A percentile compares a stretch with the other conserved stretches of the same genome.
phyloP scores from a whole-genome alignment of 2,797 vertebrate genomes.

The Gadopsis bispinosus region DNA sequence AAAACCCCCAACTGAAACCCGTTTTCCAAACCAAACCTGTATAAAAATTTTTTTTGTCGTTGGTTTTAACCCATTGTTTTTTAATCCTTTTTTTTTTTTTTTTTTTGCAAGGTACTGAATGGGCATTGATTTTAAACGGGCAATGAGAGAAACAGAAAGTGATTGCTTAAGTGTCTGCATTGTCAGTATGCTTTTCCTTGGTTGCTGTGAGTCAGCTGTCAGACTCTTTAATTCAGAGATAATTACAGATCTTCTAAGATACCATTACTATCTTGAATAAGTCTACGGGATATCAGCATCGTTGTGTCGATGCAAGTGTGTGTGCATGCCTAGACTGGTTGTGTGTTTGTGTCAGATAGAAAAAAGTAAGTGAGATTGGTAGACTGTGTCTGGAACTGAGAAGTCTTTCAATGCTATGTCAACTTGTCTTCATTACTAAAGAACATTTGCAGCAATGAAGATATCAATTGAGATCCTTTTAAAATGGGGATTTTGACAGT shows the following conservation, averaged over 20 bases:
- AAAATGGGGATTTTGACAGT: slow-evolving; percentile 4
- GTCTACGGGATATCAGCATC: slow-evolving; percentile 7
- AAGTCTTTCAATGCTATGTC: slow-evolving; percentile 34
- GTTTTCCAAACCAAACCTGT: too few species aligned
- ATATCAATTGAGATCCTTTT: slow-evolving; percentile 36
- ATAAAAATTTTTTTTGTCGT: too few species aligned
- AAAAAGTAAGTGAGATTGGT: background rate
- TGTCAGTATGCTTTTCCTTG: slow-evolving; percentile 49
- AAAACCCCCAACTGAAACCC: too few species aligned
- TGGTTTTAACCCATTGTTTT: too few species aligned
- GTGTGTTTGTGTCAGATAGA: background rate
- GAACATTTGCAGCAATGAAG: background rate
- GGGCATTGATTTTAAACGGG: slow-evolving; percentile 59
- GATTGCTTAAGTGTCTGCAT: slow-evolving; percentile 54
- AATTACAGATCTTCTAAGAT: slow-evolving; percentile 47
- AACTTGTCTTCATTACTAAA: slow-evolving; percentile 47
- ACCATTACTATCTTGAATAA: slow-evolving; percentile 29
- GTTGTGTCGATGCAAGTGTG: slow-evolving; percentile 6
- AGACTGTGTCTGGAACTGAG: slow-evolving; percentile 11
- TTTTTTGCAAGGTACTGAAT: slow-evolving; percentile 46
- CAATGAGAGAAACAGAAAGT: slow-evolving; percentile 49
- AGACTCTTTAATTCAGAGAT: slow-evolving; percentile 55
- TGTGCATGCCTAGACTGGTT: background rate
- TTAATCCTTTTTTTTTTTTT: background rate
- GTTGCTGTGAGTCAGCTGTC: slow-evolving; percentile 45